Base-by-base conservation (phyloP, 92 coral and sea anemone species). In the Siderastrea radians region DNA sequence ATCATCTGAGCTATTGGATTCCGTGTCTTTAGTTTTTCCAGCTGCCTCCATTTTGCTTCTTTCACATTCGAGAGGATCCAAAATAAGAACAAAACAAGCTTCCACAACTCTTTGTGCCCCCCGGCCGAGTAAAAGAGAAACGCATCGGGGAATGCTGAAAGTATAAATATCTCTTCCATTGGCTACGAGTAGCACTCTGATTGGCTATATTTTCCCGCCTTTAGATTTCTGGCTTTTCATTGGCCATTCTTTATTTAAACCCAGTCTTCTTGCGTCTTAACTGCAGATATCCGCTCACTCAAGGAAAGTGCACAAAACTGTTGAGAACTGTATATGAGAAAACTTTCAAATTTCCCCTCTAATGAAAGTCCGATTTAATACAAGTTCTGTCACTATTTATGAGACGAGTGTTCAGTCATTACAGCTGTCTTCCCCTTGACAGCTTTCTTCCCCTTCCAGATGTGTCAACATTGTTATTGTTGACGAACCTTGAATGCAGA, bases 121-220 rank as follows among this genome's bases (percentile, higher is more conserved):
- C 0, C 10, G 49, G 26, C 51, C 81, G 81, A 38, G 69, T 52
- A 11, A 61, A 11, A 55, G 43, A 47, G 11, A 26, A n/a, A 46
- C 53, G 45, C 54, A 4, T 16, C 0, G 1, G 26, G 51, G 17
- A 10, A 60, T 38, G 68, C 68, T 45, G 68, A 69, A 61, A 77
- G 15, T 45, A 77, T 60, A 57, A 59, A 2, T 75, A 77, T 44
- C 19, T 58, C 11, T 74, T 26, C 38, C 38, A 26, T 26, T 26
- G 38, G 38, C 38, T 26, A 26, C 66, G 1, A n/a, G 0, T 1
- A 77, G 69, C 51, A 77, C 68, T 77, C 81, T 74, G 81, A 84
- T 84, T 84, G 88, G 88, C 88, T 84, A 15, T 50, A 38, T 51
- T 75, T 74, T 84, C 88, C 88, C 68, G 82, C 88, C 65, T 60